Conservation (phyloP, 1,140 invertebrate species). For the Lasioglossum albipes region DNA sequence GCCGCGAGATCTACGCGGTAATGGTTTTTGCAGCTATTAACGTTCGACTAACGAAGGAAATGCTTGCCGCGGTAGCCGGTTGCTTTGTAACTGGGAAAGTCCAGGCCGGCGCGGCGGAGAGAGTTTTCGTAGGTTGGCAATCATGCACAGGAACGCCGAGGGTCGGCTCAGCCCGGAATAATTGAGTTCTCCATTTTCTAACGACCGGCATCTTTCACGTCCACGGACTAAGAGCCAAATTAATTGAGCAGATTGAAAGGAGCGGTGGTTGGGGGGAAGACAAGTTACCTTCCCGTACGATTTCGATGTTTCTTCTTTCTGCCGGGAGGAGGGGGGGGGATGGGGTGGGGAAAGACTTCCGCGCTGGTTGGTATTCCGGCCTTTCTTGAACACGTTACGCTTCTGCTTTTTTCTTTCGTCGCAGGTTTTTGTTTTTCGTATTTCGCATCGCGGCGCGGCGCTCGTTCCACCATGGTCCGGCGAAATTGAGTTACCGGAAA, state of each 20-base stretch:
- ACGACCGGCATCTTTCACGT: conserved; percentile 50
- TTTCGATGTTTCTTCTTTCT: conserved; percentile 10
- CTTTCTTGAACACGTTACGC: conserved; percentile 15
- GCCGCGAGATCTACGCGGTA: conserved; percentile 43
- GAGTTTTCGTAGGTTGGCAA: neutral
- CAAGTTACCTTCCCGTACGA: conserved; percentile 8
- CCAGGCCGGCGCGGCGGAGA: neutral
- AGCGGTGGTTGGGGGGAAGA: neutral
- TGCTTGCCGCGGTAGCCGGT: conserved; percentile 22
- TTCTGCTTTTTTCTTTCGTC: neutral
- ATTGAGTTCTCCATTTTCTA: conserved; percentile 56
- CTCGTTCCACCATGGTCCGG: conserved; percentile 32
- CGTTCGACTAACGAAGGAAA: conserved; percentile 48
- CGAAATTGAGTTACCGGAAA: conserved; percentile 61
- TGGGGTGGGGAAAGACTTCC: neutral
- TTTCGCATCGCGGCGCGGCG: conserved; percentile 23
- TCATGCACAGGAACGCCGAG: conserved; percentile 6
- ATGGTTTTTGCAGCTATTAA: conserved; percentile 63
- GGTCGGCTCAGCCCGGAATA: conserved; percentile 36
- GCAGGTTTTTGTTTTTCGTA: conserved; percentile 7
- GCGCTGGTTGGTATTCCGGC: conserved; percentile 39
- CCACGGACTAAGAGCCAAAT: conserved; percentile 46
- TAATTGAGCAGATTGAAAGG: conserved; percentile 47
- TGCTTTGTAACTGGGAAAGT: conserved; percentile 29
- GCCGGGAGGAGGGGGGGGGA: too few relatives aligned